These are phyloP conservation scores for Deilephila porcellus DNA, from an alignment of 2,888 invertebrate species.

Conservation along the genomic window DNA sequence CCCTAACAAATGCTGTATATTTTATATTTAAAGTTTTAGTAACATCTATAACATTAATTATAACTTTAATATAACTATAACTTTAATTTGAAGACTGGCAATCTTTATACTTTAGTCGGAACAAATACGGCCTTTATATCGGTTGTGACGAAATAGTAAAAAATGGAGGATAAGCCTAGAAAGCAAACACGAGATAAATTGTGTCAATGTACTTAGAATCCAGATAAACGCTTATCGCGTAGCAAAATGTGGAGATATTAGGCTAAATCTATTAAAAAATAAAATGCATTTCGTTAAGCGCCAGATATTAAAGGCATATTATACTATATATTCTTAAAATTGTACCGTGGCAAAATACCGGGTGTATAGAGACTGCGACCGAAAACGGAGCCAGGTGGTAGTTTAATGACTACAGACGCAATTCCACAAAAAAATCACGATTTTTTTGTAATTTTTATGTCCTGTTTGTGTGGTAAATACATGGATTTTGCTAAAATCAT, in stretches of 20 bases:
- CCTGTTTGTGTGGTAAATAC: no score
- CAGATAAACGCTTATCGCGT: conserved; percentile 37
- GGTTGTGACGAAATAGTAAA: not conserved
- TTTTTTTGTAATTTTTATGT: no score
- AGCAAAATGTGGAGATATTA: conserved; percentile 30
- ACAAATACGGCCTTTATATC: not conserved
- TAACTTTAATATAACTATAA: no score
- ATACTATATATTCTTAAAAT: not conserved
- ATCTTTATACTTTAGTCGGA: not conserved
- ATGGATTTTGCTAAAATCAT: no score
- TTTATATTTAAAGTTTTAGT: not conserved
- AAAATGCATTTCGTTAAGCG: not conserved
- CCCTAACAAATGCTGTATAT: not conserved
- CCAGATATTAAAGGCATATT: not conserved
- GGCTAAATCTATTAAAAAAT: conserved; percentile 32
- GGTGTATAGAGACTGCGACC: no score
- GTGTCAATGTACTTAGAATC: conserved; percentile 34
- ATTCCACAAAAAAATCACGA: no score
- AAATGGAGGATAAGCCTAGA: conserved; percentile 21
- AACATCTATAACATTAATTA: not conserved
- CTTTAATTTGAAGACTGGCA: not conserved
- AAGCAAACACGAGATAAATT: conserved; percentile 33
- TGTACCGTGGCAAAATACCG: not conserved
- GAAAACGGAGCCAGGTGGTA: no score
- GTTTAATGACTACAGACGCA: no score